Evolutionary conservation across 2,113 vertebrate species (phyloP), one percentile per base, ranked within the genome.

Genomic region (Melanotaenia duboulayi): DNA sequence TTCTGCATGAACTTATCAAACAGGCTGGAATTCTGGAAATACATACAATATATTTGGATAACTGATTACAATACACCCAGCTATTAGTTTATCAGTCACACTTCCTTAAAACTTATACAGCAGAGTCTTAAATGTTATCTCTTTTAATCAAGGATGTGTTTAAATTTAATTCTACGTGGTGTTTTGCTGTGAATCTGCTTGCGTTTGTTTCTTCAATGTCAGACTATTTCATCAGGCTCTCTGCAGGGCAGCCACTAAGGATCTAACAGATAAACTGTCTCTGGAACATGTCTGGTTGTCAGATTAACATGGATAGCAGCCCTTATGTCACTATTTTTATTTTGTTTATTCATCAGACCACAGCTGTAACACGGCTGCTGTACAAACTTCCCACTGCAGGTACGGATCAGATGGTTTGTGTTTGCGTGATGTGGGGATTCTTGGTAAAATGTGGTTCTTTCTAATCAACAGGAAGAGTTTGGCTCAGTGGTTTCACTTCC

Each of bases 401-500:
- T 28, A 28, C 62, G 51, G 57, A 51, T 22, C 57, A 82, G 40
- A 76, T 44, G 23, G 13, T 28, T 65, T n/a, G 67, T 76, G 71
- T 59, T 35, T 60, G 56, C 49, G 10, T 19, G n/a, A 48, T 49
- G 35, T 28, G 66, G 62, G n/a, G 49, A 50, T 55, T 63, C 39
- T 37, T 24, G 17, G 46, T 62, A 54, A 40, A 69, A 24, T 56
- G 6, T 65, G 50, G 7, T 23, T 44, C 22, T 71, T 44, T 65
- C 22, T 42, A 62, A 82, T 56, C 37, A 69, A 68, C 65, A 56
- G 79, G 52, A 76, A 73, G 65, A 73, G 67, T 19, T 24, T 73
- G 60, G 46, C 37, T 71, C n/a, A 4, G 37, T 59, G 44, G 28
- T 81, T 83, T 77, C 57, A 55, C 72, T 66, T 82, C 69, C 72